Evolutionary conservation across 1,140 invertebrate species (phyloP), one percentile per base, ranked within the genome.

Genomic region (Nephila pilipes): DNA sequence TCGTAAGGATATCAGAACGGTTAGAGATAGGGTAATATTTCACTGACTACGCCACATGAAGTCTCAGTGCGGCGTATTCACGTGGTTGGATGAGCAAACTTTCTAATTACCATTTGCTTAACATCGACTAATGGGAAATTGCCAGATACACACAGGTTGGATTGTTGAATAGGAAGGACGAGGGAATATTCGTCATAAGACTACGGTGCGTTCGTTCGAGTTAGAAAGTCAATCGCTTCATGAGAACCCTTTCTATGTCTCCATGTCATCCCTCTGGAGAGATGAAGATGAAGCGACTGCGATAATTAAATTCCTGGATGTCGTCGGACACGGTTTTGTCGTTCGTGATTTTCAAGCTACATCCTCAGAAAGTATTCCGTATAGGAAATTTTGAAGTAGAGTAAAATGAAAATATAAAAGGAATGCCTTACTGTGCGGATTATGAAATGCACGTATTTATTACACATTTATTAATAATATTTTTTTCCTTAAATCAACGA

Each of bases 261-360:
- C 16, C 25, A 57, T 14, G 85, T 87, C 85, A 87, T 22, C 22
- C 25, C 25, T 8, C 5, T 60, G 12, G 57, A 29, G 32, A 38
- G 85, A 87, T 60, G 85, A 87, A 87, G 85, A 87, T 38, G 85
- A 63, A 87, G 85, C 22, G 85, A 58, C 58, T 32, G 29, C n/a
- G 6, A 60, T 87, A 87, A 87, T 87, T 87, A 87, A 87, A 87
- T 63, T 87, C 85, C 32, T 22, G 85, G 18, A 58, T 38, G 20
- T 14, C 55, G n/a, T 36, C 25, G 1, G 85, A 87, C 85, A 38
- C 29, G 58, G 22, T 16, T 63, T 22, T 63, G 16, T 32, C 29
- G 46, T 83, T 83, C 16, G 29, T 20, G 69, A 75, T 75, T 75
- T 75, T 36, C 14, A 6, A 32, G 2, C 16, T 4, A 65, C 63